phyloP scores from a whole-genome alignment of 2,797 vertebrate species.

The Falco novaeseelandiae region DNA sequence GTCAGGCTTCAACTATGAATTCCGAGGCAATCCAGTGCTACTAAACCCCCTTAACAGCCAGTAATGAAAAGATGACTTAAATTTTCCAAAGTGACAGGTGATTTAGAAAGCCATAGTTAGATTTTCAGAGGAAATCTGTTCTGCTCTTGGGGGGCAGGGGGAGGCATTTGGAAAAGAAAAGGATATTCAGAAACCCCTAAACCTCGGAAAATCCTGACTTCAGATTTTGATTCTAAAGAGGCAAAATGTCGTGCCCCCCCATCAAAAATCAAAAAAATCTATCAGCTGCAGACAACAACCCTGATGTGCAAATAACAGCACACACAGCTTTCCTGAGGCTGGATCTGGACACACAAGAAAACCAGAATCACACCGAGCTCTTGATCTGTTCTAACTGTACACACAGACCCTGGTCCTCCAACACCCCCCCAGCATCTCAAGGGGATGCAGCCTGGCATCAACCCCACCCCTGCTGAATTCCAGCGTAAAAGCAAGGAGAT shows the following conservation, averaged over 20 bases:
- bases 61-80: slow-evolving; percentile 56
- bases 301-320: neutral
- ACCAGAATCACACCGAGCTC: neutral
- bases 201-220: neutral
- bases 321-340: neutral
- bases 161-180: neutral
- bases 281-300: neutral
- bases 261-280: no score
- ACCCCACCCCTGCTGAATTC: neutral
- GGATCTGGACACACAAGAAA: neutral
- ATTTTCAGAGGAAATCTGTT: slow-evolving; percentile 15
- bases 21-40: slow-evolving; percentile 39
- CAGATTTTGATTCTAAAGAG: neutral
- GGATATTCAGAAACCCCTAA: neutral
- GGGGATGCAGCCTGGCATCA: neutral
- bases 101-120: slow-evolving; percentile 2
- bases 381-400: neutral
- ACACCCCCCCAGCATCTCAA: neutral
- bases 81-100: slow-evolving; percentile 37
- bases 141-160: neutral
- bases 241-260: neutral
- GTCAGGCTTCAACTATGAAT: slow-evolving; percentile 51
- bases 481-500: neutral
- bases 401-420: neutral
- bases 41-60: slow-evolving; percentile 52